Evolutionary conservation across 2,888 invertebrate species (phyloP).

Genomic region (Chrysolina haemoptera): DNA sequence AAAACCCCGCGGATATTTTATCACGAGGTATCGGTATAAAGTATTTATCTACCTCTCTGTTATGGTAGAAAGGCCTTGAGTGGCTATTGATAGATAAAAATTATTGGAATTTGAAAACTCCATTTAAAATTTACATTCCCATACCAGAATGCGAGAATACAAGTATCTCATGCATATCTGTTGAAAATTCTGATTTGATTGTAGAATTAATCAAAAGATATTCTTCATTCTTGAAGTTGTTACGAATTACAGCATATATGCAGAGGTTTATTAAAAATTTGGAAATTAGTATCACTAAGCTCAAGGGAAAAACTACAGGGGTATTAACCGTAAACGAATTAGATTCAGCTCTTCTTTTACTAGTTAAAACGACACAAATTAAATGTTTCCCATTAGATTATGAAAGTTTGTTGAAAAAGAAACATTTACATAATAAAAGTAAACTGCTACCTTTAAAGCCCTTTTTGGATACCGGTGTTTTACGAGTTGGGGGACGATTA

Average conservation of each 20-base stretch:
- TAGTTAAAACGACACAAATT: slow-evolving; percentile 30
- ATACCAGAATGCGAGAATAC: not conserved
- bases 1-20: not conserved
- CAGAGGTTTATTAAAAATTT: not conserved
- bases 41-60: not conserved
- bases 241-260: slow-evolving; percentile 2
- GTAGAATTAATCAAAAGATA: not conserved
- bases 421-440: slow-evolving; percentile 26
- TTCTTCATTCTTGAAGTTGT: slow-evolving; percentile 3
- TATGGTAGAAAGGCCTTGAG: slow-evolving; percentile 2
- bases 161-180: slow-evolving; percentile 2
- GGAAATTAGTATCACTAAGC: not conserved
- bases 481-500: slow-evolving; percentile 42
- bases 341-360: slow-evolving; percentile 6
- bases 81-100: slow-evolving; percentile 7
- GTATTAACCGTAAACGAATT: slow-evolving; percentile 24
- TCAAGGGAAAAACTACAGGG: not conserved
- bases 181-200: slow-evolving; percentile 9
- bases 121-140: not conserved
- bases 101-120: not conserved
- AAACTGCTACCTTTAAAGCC: slow-evolving; percentile 32
- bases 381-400: slow-evolving; percentile 32
- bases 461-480: slow-evolving; percentile 26
- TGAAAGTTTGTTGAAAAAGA: slow-evolving; percentile 14
- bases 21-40: not conserved